phyloP scores from a whole-genome alignment of 2,888 invertebrate genomes.

The Aphrophora alni region DNA sequence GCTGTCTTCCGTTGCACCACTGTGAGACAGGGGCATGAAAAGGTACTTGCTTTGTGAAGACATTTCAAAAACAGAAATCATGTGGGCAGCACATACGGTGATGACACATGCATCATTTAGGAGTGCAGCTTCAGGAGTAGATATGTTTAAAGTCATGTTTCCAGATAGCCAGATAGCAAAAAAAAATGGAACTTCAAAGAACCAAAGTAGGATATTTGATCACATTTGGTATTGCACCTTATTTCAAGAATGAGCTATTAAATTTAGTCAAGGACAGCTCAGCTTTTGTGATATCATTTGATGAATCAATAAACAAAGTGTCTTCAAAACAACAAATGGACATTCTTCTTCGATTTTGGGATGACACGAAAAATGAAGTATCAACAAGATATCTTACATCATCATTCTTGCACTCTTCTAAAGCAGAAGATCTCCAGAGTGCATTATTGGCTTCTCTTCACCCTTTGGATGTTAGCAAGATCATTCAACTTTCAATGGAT shows the following conservation, averaged over 20 bases:
- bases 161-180: background rate
- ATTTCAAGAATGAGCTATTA: constrained; percentile 3
- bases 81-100: background rate
- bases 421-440: too few species aligned
- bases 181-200: constrained; percentile 19
- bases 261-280: background rate
- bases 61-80: constrained; percentile 3
- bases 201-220: constrained; percentile 10
- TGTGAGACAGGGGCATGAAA: constrained; percentile 12
- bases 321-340: too few species aligned
- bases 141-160: background rate
- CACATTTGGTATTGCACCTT: background rate
- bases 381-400: too few species aligned
- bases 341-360: too few species aligned
- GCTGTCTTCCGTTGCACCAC: background rate
- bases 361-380: too few species aligned
- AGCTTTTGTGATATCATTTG: constrained; percentile 8
- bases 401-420: too few species aligned
- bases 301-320: constrained; percentile 9
- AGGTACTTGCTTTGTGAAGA: background rate
- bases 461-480: too few species aligned
- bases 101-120: constrained; percentile 12
- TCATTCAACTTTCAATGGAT: too few species aligned
- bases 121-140: constrained; percentile 11
- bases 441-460: too few species aligned